Percentiles rank a stretch among this genome's conserved stretches.
These are phyloP conservation scores for Dryococelus australis DNA, from an alignment of 2,888 invertebrate species.

Conservation along the genomic window DNA sequence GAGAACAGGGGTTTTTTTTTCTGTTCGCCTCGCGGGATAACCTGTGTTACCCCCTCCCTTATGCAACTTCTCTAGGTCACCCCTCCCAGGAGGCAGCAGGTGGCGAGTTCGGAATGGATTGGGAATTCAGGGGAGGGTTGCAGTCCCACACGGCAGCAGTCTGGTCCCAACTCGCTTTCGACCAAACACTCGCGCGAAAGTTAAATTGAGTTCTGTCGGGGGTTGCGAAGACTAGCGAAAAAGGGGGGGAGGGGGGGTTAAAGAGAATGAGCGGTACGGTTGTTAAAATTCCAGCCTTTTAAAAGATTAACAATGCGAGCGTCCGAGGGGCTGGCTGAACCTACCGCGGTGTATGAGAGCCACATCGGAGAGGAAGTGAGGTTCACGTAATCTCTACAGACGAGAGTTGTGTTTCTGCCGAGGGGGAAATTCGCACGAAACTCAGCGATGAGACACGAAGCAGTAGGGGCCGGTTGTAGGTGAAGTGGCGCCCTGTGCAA, in stretches of 20 bases:
- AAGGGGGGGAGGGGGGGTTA: neutral
- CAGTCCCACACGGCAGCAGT: neutral
- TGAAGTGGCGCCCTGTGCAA: too few relatives aligned
- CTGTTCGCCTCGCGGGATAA: too few relatives aligned
- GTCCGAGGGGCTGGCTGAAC: neutral
- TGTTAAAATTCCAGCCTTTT: neutral
- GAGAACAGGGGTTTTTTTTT: too few relatives aligned
- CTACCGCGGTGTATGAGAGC: too few relatives aligned
- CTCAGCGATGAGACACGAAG: too few relatives aligned
- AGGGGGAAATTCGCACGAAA: too few relatives aligned
- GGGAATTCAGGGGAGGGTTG: neutral
- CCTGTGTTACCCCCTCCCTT: neutral
- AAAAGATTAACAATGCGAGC: neutral
- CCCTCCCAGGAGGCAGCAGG: neutral
- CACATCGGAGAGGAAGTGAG: too few relatives aligned
- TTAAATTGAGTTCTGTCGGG: neutral
- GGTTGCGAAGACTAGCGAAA: neutral
- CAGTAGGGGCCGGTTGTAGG: too few relatives aligned
- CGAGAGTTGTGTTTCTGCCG: too few relatives aligned
- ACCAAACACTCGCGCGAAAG: slow-evolving; percentile 1
- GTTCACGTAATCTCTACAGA: too few relatives aligned
- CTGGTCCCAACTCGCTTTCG: neutral
- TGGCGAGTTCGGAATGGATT: neutral
- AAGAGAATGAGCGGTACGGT: neutral
- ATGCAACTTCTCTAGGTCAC: neutral